Base-by-base conservation (phyloP, 2,888 invertebrate species). In the Dorcus parallelipipedus region DNA sequence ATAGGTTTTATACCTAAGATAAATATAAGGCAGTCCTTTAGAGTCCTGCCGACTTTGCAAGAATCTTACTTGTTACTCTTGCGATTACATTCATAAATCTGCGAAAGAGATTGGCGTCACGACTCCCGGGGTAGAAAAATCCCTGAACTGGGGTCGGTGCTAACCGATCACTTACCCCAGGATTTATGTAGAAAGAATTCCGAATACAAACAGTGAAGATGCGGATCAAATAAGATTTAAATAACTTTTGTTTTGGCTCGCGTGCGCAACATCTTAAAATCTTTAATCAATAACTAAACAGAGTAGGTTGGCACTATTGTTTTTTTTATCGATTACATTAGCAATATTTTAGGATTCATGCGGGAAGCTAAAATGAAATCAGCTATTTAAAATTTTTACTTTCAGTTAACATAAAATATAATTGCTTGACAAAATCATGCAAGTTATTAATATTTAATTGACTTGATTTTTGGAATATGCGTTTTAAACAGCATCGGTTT, bases 31-130 rank as follows among this genome's bases (percentile, higher is more conserved):
- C 45, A 48, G 47, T 47, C 50, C 56, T 45, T 41, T 51, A 40
- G 45, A 51, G 51, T 62, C 57, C 60, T 49, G 49, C 53, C 48
- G 61, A 56, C 60, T 58, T 68, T 68, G 67, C 66, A 64, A 66
- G 67, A 68, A 63, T 68, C 69, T 72, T 70, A 75, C 76, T 76
- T 74, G 76, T 76, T 76, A 75, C 75, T 76, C 69, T 69, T 64
- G 69, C 75, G 76, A 77, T 77, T 78, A 77, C 76, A 75, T 76
- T 76, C 75, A 78, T 78, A 78, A 78, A 78, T 78, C 76, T 77
- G 70, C 70, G 68, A 73, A 73, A 76, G 76, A 69, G 70, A 71
- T 76, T 76, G 76, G 76, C 73, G 67, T 67, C 67, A 70, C 69
- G 70, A 60, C 66, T 66, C 71, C 71, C 71, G 67, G 76, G 76